phyloP scores from a whole-genome alignment of 2,113 vertebrate genomes.

The Sylvilagus bachmani region DNA sequence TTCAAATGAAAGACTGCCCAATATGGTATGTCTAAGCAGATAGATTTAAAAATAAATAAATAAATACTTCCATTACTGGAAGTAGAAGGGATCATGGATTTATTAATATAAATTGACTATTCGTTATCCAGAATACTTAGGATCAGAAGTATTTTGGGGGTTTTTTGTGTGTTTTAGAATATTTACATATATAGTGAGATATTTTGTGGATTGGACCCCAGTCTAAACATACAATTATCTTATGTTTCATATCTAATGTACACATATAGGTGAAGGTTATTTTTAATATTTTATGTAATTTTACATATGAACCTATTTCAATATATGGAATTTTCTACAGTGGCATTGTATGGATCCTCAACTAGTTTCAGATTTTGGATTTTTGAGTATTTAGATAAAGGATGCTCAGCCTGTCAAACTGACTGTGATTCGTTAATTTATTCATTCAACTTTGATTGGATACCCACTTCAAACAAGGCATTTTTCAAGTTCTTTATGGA shows the following conservation, averaged over 20 bases:
- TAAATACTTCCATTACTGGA: neutral
- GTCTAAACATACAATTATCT: neutral
- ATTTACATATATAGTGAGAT: neutral
- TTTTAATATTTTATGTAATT: neutral
- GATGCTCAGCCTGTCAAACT: neutral
- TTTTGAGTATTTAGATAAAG: neutral
- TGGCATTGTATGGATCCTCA: neutral
- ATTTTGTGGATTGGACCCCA: neutral
- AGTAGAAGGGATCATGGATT: neutral
- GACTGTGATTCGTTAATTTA: neutral
- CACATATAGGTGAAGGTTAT: neutral
- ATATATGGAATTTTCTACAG: neutral
- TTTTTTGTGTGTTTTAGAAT: neutral
- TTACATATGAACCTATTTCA: neutral
- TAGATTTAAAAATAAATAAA: neutral
- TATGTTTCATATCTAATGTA: neutral
- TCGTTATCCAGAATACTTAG: neutral
- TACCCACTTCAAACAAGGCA: neutral
- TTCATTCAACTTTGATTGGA: neutral
- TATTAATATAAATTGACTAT: neutral
- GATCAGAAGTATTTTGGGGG: neutral
- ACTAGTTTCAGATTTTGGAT: neutral
- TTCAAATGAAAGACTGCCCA: conserved; percentile 16
- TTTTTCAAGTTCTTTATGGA: neutral
- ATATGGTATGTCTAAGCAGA: neutral